Evolutionary conservation across 2,797 vertebrate species (phyloP).

Genomic region (Fistularia tabacaria): DNA sequence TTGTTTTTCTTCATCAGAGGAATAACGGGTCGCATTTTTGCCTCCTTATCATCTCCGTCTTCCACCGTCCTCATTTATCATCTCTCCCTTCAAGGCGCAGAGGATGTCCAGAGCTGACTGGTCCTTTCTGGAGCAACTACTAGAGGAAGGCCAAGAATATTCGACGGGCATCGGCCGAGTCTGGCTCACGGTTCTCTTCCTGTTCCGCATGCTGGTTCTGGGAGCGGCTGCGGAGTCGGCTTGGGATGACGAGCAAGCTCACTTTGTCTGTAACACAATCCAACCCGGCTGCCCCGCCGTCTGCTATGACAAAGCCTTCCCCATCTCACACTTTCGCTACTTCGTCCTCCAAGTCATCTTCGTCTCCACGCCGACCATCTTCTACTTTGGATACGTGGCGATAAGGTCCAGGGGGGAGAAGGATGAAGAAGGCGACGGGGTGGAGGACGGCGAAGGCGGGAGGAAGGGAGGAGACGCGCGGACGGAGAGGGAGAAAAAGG

Average conservation of each 20-base stretch:
- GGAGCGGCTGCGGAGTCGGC: conserved; percentile 78
- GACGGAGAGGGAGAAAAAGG: not conserved
- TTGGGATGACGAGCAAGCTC: conserved; percentile 81
- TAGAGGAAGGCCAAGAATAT: conserved; percentile 82
- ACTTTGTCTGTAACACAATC: conserved; percentile 78
- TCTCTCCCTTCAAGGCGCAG: conserved; percentile 50
- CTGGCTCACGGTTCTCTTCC: conserved; percentile 83
- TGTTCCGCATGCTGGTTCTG: conserved; percentile 80
- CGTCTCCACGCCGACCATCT: conserved; percentile 80
- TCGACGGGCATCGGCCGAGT: conserved; percentile 78
- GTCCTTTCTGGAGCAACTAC: conserved; percentile 80
- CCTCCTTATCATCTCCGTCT: not conserved
- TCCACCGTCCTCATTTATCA: no score
- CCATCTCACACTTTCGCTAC: conserved; percentile 83
- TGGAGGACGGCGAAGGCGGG: conserved; percentile 14
- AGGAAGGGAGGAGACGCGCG: conserved; percentile 7
- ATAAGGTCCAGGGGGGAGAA: conserved; percentile 39
- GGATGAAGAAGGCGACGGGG: conserved; percentile 11
- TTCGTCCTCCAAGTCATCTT: conserved; percentile 83
- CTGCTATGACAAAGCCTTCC: conserved; percentile 84
- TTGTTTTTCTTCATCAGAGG: no score
- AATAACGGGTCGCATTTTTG: not conserved
- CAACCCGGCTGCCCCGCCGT: conserved; percentile 78
- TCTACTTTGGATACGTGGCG: conserved; percentile 80
- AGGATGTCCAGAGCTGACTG: conserved; percentile 85